Percentiles rank a stretch among this genome's conserved stretches.
Conservation (phyloP, 1,140 invertebrate species). For the Hestina assimilis region DNA sequence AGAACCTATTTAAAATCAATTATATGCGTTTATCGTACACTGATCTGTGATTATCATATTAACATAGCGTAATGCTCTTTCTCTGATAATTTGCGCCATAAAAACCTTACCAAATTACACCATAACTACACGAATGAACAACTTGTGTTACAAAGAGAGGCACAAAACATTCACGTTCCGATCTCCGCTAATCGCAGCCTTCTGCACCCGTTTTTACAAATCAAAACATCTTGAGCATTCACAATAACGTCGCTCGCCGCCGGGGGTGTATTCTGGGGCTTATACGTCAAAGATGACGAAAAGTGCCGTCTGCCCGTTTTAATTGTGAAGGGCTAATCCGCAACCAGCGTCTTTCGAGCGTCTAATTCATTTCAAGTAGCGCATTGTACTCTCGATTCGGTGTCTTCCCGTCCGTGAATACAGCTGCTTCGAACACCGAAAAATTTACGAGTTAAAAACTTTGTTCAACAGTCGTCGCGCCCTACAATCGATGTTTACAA, state of each 20-base stretch:
- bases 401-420: conserved; percentile 32
- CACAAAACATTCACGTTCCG: conserved; percentile 23
- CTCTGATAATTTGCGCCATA: conserved; percentile 11
- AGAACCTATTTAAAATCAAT: too few relatives aligned
- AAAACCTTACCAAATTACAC: conserved; percentile 25
- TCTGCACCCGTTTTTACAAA: conserved; percentile 40
- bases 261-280: conserved; percentile 43
- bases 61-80: conserved; percentile 9
- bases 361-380: conserved; percentile 67
- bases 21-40: background rate
- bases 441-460: conserved; percentile 31
- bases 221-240: conserved; percentile 51
- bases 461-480: conserved; percentile 6
- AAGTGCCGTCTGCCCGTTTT: conserved; percentile 55
- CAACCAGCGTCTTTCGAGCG: conserved; percentile 53
- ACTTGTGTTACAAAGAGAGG: conserved; percentile 19
- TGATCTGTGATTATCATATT: conserved; percentile 12
- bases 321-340: conserved; percentile 66
- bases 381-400: conserved; percentile 41
- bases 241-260: conserved; percentile 37
- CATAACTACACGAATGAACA: conserved; percentile 31
- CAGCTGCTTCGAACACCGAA: conserved; percentile 43
- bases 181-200: conserved; percentile 35
- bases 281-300: conserved; percentile 45
- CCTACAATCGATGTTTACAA: conserved; percentile 15